Percentiles rank a stretch among this genome's conserved stretches.
Evolutionary conservation across 2,113 vertebrate species (phyloP).

Genomic region (Zosterops japonicus): DNA sequence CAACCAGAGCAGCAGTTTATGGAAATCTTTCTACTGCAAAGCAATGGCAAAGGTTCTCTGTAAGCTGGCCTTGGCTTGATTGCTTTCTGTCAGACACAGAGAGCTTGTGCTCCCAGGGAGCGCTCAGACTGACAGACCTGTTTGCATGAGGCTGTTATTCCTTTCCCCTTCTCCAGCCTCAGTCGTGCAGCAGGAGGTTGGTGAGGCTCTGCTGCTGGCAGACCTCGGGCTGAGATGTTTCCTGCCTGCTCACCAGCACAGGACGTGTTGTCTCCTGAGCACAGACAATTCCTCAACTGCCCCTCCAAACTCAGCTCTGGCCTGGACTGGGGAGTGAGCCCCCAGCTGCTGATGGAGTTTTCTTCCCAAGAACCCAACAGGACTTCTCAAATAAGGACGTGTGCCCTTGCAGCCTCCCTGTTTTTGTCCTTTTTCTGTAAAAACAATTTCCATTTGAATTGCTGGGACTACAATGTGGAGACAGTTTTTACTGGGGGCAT

Average conservation of each 20-base stretch:
- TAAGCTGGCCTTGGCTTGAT: background rate
- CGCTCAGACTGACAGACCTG: background rate
- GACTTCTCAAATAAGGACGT: background rate
- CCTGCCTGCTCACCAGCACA: background rate
- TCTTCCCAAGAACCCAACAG: background rate
- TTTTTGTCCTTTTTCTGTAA: background rate
- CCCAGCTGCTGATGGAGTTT: background rate
- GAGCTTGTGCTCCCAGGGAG: background rate
- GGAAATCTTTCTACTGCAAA: conserved; percentile 13
- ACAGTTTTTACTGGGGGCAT: background rate
- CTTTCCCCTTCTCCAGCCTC: background rate
- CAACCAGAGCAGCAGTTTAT: background rate
- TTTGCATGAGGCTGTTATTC: background rate
- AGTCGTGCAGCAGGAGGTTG: too few species aligned
- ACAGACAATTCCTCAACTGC: background rate
- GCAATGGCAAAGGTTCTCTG: conserved; percentile 19
- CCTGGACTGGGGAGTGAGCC: too few species aligned
- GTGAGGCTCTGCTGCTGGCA: background rate
- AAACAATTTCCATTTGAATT: background rate
- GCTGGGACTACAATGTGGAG: background rate
- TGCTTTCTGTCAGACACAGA: conserved; percentile 9
- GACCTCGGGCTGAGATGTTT: background rate
- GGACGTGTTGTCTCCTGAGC: fast-evolving
- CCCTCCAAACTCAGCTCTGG: background rate
- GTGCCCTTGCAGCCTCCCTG: background rate